These are phyloP conservation scores for Amphimedon queenslandica DNA, from an alignment of 37 sponge, comb jelly and placozoan species.

Conservation along the genomic window DNA sequence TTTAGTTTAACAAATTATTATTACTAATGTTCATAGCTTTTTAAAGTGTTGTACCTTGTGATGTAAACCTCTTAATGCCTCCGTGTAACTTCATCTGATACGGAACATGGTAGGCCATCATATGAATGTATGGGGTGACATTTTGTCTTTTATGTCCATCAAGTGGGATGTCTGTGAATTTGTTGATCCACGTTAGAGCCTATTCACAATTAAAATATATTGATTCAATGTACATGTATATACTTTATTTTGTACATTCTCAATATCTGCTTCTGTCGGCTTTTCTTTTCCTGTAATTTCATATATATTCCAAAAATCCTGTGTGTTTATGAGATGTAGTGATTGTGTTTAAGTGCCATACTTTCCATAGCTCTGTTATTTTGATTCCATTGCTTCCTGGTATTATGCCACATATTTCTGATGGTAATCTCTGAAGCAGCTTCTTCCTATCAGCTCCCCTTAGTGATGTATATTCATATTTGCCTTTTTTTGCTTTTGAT, in stretches of 20 bases:
- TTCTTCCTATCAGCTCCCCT: background rate
- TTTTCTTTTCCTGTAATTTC: background rate
- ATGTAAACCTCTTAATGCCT: background rate
- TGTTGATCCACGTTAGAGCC: background rate
- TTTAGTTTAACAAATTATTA: background rate
- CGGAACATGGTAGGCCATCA: constrained; percentile 5
- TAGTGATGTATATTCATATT: background rate
- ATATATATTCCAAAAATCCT: background rate
- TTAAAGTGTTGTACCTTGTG: background rate
- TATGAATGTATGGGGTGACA: constrained; percentile 9
- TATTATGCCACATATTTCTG: background rate
- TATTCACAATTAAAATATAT: background rate
- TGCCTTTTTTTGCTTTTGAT: background rate
- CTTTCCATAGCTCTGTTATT: background rate
- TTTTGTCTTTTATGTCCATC: background rate
- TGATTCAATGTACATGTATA: background rate
- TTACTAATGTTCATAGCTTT: background rate
- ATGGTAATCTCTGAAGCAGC: background rate
- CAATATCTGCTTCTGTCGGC: background rate
- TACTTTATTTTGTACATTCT: background rate
- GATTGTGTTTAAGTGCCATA: background rate
- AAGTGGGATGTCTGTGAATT: background rate
- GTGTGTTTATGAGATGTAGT: background rate
- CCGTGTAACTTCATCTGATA: background rate
- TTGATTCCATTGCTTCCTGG: background rate